Evolutionary conservation across 2,113 vertebrate genomes (phyloP).

Genomic region (Noctilio leporinus): DNA sequence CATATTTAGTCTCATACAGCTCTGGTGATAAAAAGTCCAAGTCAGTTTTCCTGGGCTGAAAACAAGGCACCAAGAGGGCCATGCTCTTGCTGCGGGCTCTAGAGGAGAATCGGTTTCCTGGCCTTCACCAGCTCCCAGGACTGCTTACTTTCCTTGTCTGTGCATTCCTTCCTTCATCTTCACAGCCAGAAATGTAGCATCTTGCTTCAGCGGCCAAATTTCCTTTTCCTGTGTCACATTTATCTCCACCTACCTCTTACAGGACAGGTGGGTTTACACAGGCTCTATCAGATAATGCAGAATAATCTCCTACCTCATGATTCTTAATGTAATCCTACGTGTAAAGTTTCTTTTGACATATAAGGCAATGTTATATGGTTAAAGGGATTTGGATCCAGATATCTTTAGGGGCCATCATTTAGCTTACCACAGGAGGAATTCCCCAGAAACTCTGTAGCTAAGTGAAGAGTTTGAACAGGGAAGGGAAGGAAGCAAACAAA

Average conservation of each 20-base stretch:
- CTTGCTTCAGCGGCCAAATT: background rate
- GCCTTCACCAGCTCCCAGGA: background rate
- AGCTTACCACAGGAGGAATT: background rate
- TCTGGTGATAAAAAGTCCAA: background rate
- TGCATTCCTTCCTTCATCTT: background rate
- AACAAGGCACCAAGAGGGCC: background rate
- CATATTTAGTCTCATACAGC: background rate
- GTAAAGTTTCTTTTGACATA: background rate
- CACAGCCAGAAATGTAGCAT: background rate
- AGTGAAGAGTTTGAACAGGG: background rate
- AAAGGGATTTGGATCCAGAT: background rate
- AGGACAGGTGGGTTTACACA: background rate
- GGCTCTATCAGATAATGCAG: background rate
- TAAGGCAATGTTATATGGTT: background rate
- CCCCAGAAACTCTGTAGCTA: background rate
- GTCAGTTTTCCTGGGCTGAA: background rate
- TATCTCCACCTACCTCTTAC: background rate
- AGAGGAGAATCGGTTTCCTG: background rate
- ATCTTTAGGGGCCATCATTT: background rate
- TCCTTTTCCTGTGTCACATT: background rate
- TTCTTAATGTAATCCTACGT: background rate
- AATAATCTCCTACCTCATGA: background rate
- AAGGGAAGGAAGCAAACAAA: background rate
- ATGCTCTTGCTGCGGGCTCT: background rate
- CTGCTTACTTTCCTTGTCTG: background rate